Evolutionary conservation across 1,140 invertebrate genomes (phyloP), one percentile per base, ranked within the genome.

Genomic region (Drosophila persimilis): DNA sequence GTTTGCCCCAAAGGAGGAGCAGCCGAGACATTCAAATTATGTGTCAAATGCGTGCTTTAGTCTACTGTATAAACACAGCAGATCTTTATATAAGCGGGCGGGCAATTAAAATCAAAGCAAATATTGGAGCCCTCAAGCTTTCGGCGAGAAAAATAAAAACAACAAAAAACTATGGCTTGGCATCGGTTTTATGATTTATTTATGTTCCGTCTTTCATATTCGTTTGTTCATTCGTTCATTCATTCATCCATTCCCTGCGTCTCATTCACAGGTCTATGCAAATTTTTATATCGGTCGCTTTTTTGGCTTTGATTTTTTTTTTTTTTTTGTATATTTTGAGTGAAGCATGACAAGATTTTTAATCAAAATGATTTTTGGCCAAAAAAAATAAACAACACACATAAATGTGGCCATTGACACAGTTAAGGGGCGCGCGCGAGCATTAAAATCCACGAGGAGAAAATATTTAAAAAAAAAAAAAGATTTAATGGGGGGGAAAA

Each of bases 311-410:
- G 47, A 31, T 35, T 51, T 67, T 59, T 74, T 35, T 51, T 67
- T 59, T 74, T 52, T 29, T 51, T 66, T 17, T 17, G 17, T 59
- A 65, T 46, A 59, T 56, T 66, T 73, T 88, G 74, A 88, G 44
- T 66, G 83, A 86, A 88, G 78, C 83, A 81, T 86, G 83, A 88
- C 83, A 83, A 79, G 75, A 76, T 86, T 88, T 86, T 86, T 69
- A 86, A 86, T 88, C 84, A 88, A 88, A 78, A 24, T 83, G 63
- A 79, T 76, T 80, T 78, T 76, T 56, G 71, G 50, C 35, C 11
- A 39, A 39, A 39, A 39, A 39, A 39, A 13, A 35, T 0, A 4
- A 4, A 4, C 24, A 4, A 72, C 77, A 83, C 83, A 62, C 71
- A 88, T 76, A 83, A 86, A 86, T 59, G 56, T 73, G 83, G 71